A percentile compares a stretch with the other conserved stretches of the same genome.
These are phyloP conservation scores for Coelopa frigida DNA, from an alignment of 1,140 invertebrate genomes.

Conservation along the genomic window DNA sequence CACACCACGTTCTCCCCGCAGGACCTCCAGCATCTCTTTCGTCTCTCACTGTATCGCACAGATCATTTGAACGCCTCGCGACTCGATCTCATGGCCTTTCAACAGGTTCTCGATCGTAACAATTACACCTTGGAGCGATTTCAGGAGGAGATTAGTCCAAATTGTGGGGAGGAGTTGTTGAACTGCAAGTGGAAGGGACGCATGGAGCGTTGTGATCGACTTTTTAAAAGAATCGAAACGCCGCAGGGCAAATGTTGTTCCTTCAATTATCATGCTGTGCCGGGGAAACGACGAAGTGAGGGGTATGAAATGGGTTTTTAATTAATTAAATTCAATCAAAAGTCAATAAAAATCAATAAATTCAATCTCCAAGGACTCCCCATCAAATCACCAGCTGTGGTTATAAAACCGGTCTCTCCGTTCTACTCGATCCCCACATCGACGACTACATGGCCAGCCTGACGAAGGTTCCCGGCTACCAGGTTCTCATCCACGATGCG, in stretches of 20 bases:
- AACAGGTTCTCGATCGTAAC: slow-evolving; percentile 32
- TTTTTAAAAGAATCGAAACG: slow-evolving; percentile 50
- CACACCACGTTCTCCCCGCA: background rate
- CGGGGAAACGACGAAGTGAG: slow-evolving; percentile 6
- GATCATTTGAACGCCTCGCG: background rate
- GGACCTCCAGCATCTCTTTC: background rate
- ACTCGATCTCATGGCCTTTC: background rate
- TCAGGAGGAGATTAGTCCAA: slow-evolving; percentile 37
- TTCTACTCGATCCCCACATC: slow-evolving; percentile 45
- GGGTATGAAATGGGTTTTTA: slow-evolving; percentile 4
- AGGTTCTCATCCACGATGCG: slow-evolving; percentile 49
- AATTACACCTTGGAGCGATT: slow-evolving; percentile 29
- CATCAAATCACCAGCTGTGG: slow-evolving; percentile 46
- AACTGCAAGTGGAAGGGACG: slow-evolving; percentile 57
- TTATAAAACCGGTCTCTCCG: slow-evolving; percentile 51
- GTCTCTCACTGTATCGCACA: background rate
- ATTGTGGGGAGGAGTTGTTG: slow-evolving; percentile 48
- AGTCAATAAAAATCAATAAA: background rate
- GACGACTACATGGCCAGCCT: slow-evolving; percentile 42
- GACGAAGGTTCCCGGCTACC: slow-evolving; percentile 14
- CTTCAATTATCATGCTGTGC: slow-evolving; percentile 51
- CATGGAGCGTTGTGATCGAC: slow-evolving; percentile 44
- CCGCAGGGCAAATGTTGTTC: slow-evolving; percentile 53
- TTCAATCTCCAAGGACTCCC: background rate
- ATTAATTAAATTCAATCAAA: background rate